Evolutionary conservation across 1,140 invertebrate species (phyloP), one percentile per base, ranked within the genome.

Genomic region (Platorchestia sp.): DNA sequence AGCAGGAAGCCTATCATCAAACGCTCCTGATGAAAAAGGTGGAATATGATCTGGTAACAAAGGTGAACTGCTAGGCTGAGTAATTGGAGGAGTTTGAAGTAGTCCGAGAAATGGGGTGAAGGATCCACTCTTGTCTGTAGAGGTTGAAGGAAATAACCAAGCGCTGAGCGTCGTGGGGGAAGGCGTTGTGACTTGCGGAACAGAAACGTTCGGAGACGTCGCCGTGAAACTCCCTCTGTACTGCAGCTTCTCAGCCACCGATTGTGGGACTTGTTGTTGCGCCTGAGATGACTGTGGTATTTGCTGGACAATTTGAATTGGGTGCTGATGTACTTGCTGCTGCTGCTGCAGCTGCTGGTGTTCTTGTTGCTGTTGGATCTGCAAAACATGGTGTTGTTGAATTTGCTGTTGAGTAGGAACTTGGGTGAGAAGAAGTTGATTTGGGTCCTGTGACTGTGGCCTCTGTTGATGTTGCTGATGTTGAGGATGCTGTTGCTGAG

Each of bases 111-210:
- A 96, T 98, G 97, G 6, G 97, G 97, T 97, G 98, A 97, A 97
- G 97, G 98, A 90, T 98, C 97, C 95, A 97, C 97, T 95, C 97
- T 98, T 97, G 97, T 98, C 97, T 86, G 98, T 97, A 97, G 96
- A 95, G n/a, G 96, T 95, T 43, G 96, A 95, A 16, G 96, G 96
- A 95, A 97, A 96, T 53, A 96, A 95, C 95, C 96, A 96, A 27
- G 96, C 95, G 75, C 95, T 96, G 45, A 96, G 90, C 43, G 96
- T 96, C 86, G 96, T 96, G 7, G 96, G 96, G 0, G 96, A 96
- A n/a, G 96, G 96, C 42, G 96, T 96, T 43, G 96, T 96, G 47
- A 96, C 96, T 89, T 96, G 96, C n/a, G 96, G 96, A 0, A 96
- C 47, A 40, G 95, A 90, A 36, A 95, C 42, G 0, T 95, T 59